Conservation (phyloP, 2,888 invertebrate genomes). For the Sminthurides aquaticus region DNA sequence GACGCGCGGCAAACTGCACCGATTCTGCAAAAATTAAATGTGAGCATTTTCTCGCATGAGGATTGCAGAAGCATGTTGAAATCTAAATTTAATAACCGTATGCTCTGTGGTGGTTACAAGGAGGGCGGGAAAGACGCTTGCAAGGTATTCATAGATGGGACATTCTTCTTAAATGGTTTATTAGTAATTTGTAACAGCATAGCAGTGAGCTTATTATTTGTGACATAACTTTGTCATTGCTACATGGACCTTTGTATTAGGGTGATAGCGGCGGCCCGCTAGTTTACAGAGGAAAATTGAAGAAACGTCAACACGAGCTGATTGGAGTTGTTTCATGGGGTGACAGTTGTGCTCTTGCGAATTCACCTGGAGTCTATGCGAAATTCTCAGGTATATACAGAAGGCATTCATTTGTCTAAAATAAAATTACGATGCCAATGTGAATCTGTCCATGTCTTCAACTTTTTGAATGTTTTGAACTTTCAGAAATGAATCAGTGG, state of each 20-base stretch:
- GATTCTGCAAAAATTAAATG: constrained; percentile 33
- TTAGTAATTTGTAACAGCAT: neutral
- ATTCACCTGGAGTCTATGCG: constrained; percentile 32
- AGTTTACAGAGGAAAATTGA: constrained; percentile 24
- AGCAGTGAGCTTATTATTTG: neutral
- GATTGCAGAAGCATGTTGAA: constrained; percentile 30
- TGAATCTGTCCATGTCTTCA: no score
- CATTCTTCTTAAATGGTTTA: neutral
- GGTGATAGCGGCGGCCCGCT: constrained; percentile 36
- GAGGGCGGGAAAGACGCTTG: constrained; percentile 38
- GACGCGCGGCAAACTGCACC: constrained; percentile 28
- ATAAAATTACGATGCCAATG: no score
- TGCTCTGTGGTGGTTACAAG: constrained; percentile 37
- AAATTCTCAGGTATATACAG: constrained; percentile 28
- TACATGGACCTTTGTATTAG: neutral
- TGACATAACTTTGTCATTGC: neutral
- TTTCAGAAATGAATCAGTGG: constrained; percentile 36
- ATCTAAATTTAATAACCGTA: constrained; percentile 27
- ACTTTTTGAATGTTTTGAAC: no score
- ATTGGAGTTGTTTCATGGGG: constrained; percentile 39
- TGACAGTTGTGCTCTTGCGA: constrained; percentile 33
- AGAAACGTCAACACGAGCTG: constrained; percentile 26
- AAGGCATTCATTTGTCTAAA: no score
- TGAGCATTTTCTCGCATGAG: constrained; percentile 24
- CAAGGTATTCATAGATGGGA: constrained; percentile 25